phyloP scores from a whole-genome alignment of 2,113 vertebrate genomes.

The Bambusicola thoracicus region DNA sequence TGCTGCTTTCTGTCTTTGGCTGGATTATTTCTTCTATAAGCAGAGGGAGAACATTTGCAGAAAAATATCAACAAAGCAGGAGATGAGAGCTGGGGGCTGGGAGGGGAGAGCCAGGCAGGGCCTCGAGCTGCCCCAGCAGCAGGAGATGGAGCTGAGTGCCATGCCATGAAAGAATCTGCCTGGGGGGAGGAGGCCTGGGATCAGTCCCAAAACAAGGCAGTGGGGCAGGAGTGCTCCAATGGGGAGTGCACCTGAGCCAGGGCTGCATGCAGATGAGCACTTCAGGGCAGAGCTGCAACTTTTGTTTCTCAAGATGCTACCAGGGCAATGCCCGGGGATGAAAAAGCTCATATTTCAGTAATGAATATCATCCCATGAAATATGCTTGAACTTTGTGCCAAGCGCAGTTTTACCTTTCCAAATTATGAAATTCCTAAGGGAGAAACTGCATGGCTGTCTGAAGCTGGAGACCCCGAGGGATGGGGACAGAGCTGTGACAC shows the following conservation, averaged over 20 bases:
- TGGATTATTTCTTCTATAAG: not conserved
- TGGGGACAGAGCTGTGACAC: not conserved
- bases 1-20: not conserved
- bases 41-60: not conserved
- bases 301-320: not conserved
- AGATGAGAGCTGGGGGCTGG: not conserved
- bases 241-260: not conserved
- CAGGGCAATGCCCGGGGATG: not conserved
- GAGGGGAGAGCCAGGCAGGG: not conserved
- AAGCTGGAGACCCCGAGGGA: not conserved
- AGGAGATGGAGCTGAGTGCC: not conserved
- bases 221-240: fast-evolving
- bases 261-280: fast-evolving
- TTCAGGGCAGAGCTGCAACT: not conserved
- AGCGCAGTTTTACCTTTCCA: not conserved
- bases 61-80: not conserved
- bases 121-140: not conserved
- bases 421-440: not conserved
- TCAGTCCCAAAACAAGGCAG: not conserved
- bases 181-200: not conserved
- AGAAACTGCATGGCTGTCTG: not conserved
- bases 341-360: not conserved
- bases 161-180: not conserved
- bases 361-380: not conserved
- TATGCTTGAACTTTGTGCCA: not conserved